Conservation (phyloP, 1,140 invertebrate genomes). For the Heliconius melpomene region DNA sequence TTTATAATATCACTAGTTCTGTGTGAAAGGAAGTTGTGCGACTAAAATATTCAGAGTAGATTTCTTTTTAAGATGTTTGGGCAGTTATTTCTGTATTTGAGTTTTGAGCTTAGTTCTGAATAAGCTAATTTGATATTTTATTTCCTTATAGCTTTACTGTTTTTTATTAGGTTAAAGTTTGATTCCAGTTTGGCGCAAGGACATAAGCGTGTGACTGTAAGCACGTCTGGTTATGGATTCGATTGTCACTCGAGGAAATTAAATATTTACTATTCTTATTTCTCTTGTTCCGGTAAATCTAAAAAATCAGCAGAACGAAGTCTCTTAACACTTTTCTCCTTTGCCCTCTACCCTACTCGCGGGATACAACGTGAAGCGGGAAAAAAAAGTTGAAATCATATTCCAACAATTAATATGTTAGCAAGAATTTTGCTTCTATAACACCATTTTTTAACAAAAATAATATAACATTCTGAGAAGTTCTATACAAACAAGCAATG, state of each 20-base stretch:
- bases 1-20: not conserved
- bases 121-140: not conserved
- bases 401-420: not conserved
- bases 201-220: too few species aligned
- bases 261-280: too few species aligned
- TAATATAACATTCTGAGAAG: not conserved
- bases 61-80: constrained; percentile 1
- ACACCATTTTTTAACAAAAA: not conserved
- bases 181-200: too few species aligned
- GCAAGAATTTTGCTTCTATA: not conserved
- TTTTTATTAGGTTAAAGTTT: too few species aligned
- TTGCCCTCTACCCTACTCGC: too few species aligned
- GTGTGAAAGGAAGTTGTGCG: not conserved
- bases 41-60: not conserved
- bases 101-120: not conserved
- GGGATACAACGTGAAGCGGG: too few species aligned
- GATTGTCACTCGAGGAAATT: too few species aligned
- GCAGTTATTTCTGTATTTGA: not conserved
- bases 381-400: too few species aligned
- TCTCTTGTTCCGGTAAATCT: too few species aligned
- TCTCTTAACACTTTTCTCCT: too few species aligned
- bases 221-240: too few species aligned
- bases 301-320: too few species aligned
- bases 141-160: not conserved
- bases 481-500: not conserved